Evolutionary conservation across 2,797 vertebrate species (phyloP).

Genomic region (Arnoldichthys spilopterus): DNA sequence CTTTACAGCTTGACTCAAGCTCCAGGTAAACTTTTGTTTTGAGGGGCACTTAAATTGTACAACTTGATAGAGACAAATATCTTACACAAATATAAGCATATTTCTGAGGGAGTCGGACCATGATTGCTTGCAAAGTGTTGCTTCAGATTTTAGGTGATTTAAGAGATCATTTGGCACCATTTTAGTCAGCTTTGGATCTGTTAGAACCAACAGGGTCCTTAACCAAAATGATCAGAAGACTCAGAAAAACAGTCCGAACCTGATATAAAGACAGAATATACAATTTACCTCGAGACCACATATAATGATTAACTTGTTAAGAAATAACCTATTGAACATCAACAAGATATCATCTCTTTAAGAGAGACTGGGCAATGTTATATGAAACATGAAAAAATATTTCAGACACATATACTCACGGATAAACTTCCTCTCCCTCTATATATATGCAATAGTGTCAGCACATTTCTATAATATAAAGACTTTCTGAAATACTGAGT

Average conservation of each 20-base stretch:
- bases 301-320: constrained; percentile 64
- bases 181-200: constrained; percentile 56
- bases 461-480: constrained; percentile 51
- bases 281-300: constrained; percentile 57
- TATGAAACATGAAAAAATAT: constrained; percentile 60
- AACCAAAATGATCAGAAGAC: constrained; percentile 45
- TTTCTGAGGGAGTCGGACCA: constrained; percentile 38
- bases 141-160: constrained; percentile 53
- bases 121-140: constrained; percentile 44
- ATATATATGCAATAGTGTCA: constrained; percentile 60
- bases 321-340: constrained; percentile 82
- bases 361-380: constrained; percentile 71
- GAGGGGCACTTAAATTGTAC: constrained; percentile 60
- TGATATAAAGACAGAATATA: constrained; percentile 56
- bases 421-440: constrained; percentile 49
- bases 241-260: constrained; percentile 53
- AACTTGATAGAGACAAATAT: constrained; percentile 44
- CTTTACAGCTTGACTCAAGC: constrained; percentile 63
- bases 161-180: constrained; percentile 62
- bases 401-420: constrained; percentile 52
- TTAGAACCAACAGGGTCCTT: constrained; percentile 48
- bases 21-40: constrained; percentile 60
- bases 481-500: constrained; percentile 65
- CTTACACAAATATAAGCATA: constrained; percentile 30
- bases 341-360: constrained; percentile 77